These are phyloP conservation scores for Oedothorax gibbosus DNA, from an alignment of 1,140 invertebrate genomes.

Conservation along the genomic window DNA sequence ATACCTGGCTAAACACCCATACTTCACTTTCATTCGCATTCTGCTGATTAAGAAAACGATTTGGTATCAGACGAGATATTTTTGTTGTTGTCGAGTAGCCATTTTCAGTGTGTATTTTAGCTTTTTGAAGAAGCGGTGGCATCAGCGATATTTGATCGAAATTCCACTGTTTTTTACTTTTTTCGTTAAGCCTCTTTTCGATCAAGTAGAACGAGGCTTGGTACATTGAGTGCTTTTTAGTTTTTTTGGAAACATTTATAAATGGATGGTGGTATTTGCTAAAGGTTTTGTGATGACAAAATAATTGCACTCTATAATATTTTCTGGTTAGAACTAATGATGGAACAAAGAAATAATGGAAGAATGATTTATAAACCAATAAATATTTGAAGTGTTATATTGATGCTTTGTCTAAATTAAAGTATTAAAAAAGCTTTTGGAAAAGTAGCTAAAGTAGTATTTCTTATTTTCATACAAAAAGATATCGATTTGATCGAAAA, in stretches of 20 bases:
- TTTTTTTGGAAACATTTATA: neutral
- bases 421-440: no score
- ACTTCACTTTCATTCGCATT: constrained; percentile 2
- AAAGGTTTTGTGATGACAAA: no score
- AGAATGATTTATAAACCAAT: no score
- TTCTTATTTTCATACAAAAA: no score
- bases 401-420: no score
- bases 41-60: constrained; percentile 8
- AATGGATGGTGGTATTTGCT: no score
- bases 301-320: no score
- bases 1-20: neutral
- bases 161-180: neutral
- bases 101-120: constrained; percentile 2
- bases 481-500: no score
- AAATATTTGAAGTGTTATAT: no score
- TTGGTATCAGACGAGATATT: neutral
- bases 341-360: no score
- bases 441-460: no score
- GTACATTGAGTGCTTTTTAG: neutral
- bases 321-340: no score
- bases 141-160: constrained; percentile 17
- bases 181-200: neutral
- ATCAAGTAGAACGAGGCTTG: neutral
- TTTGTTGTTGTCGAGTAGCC: neutral
- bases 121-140: neutral